Base-by-base conservation (phyloP, 2,888 invertebrate species). In the Tridacna gigas region DNA sequence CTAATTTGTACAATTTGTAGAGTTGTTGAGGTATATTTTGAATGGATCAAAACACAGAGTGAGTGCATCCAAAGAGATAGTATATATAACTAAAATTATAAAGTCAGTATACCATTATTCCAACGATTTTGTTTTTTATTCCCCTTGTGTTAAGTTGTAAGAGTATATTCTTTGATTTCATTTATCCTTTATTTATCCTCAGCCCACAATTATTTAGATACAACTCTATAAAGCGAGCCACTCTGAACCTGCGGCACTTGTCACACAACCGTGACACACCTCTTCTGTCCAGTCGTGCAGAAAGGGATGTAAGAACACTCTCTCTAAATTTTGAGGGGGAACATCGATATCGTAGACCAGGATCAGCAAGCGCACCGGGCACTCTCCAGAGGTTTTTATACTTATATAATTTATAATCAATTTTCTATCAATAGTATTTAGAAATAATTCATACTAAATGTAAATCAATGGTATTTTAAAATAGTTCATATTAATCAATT, bases 231-330 rank as follows among this genome's bases (percentile, higher is more conserved):
- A 83, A 92, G 20, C 84, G 91, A 47, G 92, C 92, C 0, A 92
- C 93, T 0, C 88, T 89, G 56, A 91, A 86, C 60, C 82, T 93
- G 18, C 88, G 93, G 0, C 89, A 91, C 51, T 83, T 93, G 85
- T 92, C 93, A 13, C 88, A 90, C 51, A 91, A 91, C 56, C 84
- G 92, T 28, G 91, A 92, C 73, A 92, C 92, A 0, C 90, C 91
- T 15, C 73, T 91, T 61, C 80, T 91, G 79, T 86, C 85, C n/a
- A 75, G 80, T 67, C 74, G 77, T 28, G 80, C 82, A 63, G 82
- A 84, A 47, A 26, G 86, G 48, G 76, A 88, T 65, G 67, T 77
- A 66, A 88, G 91, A 12, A 86, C 89, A 13, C 87, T 88, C 11
- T 91, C 91, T 4, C 84, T 90, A 66, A 89, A 90, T 26, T 81